Conservation (phyloP, 2,888 invertebrate genomes). For the Tromatobia lineatoria region DNA sequence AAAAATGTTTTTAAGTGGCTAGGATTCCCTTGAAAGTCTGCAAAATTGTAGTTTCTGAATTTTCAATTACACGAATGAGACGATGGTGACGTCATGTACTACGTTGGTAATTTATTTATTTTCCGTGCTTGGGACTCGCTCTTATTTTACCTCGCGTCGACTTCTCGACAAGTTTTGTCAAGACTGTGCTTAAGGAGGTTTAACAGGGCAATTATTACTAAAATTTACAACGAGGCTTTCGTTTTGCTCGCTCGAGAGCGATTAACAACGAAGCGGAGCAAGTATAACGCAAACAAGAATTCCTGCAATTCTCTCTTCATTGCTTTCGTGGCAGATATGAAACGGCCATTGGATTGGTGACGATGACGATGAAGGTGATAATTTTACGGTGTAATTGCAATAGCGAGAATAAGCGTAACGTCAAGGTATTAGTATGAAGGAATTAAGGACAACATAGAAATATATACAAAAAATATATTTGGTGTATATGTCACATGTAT, state of each 20-base stretch:
- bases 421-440: neutral
- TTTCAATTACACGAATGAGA: neutral
- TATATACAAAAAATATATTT: too few species aligned
- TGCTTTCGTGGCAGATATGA: conserved; percentile 42
- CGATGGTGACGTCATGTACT: neutral
- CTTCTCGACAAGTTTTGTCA: conserved; percentile 45
- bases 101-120: neutral
- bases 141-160: conserved; percentile 25
- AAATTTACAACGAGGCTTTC: conserved; percentile 75
- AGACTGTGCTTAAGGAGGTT: conserved; percentile 54
- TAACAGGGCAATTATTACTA: conserved; percentile 74
- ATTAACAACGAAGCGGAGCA: conserved; percentile 66
- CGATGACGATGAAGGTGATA: conserved; percentile 35
- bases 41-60: neutral
- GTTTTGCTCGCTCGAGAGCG: conserved; percentile 49
- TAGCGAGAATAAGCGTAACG: neutral
- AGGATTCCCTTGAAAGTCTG: neutral
- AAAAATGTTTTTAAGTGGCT: neutral
- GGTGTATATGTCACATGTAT: too few species aligned
- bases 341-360: conserved; percentile 6
- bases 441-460: too few species aligned
- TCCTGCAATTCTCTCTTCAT: conserved; percentile 45
- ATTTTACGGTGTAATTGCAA: conserved; percentile 35
- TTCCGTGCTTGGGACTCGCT: conserved; percentile 30
- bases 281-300: conserved; percentile 67